A percentile compares a stretch with the other conserved stretches of the same genome.
These are phyloP conservation scores for Acrobasis consociella DNA, from an alignment of 2,888 invertebrate genomes.

Conservation along the genomic window DNA sequence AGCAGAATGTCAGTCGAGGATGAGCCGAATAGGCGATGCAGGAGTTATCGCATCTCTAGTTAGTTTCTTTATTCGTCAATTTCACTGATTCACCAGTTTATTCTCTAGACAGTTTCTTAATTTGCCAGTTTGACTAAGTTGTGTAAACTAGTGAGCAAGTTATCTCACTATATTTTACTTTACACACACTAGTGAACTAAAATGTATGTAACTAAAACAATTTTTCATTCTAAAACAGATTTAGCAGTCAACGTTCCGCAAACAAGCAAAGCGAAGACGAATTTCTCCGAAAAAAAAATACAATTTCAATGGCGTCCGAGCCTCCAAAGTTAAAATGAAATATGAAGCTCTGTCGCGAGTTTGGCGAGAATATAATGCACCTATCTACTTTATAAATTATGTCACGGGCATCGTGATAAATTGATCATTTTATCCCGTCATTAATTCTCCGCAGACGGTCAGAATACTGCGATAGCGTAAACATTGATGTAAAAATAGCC, in stretches of 20 bases:
- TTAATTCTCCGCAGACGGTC: slow-evolving; percentile 34
- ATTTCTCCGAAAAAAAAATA: slow-evolving; percentile 4
- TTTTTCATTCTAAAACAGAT: slow-evolving; percentile 1
- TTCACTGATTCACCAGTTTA: too few relatives aligned
- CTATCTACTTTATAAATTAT: slow-evolving; percentile 37
- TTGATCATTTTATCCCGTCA: slow-evolving; percentile 34
- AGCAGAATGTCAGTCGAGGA: too few relatives aligned
- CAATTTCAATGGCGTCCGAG: slow-evolving; percentile 13
- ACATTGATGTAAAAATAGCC: slow-evolving; percentile 26
- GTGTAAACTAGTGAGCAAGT: too few relatives aligned
- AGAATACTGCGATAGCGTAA: slow-evolving; percentile 33
- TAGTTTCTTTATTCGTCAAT: too few relatives aligned
- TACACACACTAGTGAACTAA: too few relatives aligned
- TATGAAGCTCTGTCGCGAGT: slow-evolving; percentile 29
- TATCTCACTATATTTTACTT: too few relatives aligned
- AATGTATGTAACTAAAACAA: not conserved
- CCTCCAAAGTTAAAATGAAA: slow-evolving; percentile 30
- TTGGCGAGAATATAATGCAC: slow-evolving; percentile 34
- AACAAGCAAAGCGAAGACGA: slow-evolving; percentile 8
- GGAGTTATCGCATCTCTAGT: too few relatives aligned
- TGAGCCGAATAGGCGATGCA: too few relatives aligned
- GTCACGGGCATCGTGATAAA: slow-evolving; percentile 35
- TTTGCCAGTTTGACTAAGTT: too few relatives aligned
- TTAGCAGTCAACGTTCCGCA: slow-evolving; percentile 14
- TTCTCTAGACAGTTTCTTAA: too few relatives aligned